Conservation (phyloP, 2,113 vertebrate genomes). For the Dunckerocampus dactyliophorus region DNA sequence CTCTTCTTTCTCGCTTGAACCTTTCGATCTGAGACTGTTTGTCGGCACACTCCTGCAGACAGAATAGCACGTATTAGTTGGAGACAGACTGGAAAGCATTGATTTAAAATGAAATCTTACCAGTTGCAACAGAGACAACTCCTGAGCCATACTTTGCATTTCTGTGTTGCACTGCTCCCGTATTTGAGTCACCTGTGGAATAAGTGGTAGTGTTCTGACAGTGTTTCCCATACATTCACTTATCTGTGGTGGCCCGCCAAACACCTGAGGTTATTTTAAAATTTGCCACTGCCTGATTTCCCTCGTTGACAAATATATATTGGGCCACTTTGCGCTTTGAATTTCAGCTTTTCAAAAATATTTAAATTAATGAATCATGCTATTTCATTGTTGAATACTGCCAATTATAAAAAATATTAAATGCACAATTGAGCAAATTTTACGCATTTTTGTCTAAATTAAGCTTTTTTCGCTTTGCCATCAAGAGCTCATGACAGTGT, state of each 20-base stretch:
- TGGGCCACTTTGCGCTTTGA: too few relatives aligned
- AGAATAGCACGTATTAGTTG: background rate
- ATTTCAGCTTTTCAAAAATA: too few relatives aligned
- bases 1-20: slow-evolving; percentile 82
- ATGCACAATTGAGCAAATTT: too few relatives aligned
- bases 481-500: too few relatives aligned
- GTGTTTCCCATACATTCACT: background rate
- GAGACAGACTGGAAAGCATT: background rate
- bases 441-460: too few relatives aligned
- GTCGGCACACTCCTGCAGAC: slow-evolving; percentile 83
- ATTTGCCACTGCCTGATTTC: too few relatives aligned
- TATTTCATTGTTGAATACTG: too few relatives aligned
- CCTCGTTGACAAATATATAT: too few relatives aligned
- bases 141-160: slow-evolving; percentile 81
- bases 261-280: background rate
- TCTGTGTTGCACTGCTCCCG: slow-evolving; percentile 82
- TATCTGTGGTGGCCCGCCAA: too few relatives aligned
- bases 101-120: slow-evolving; percentile 57
- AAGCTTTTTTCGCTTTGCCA: too few relatives aligned
- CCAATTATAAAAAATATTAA: too few relatives aligned
- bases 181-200: slow-evolving; percentile 77
- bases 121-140: slow-evolving; percentile 84
- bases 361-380: too few relatives aligned
- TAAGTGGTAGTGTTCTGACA: background rate
- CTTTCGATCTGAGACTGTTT: slow-evolving; percentile 84